Evolutionary conservation across 2,797 vertebrate species (phyloP).

Genomic region (Spatula clypeata): DNA sequence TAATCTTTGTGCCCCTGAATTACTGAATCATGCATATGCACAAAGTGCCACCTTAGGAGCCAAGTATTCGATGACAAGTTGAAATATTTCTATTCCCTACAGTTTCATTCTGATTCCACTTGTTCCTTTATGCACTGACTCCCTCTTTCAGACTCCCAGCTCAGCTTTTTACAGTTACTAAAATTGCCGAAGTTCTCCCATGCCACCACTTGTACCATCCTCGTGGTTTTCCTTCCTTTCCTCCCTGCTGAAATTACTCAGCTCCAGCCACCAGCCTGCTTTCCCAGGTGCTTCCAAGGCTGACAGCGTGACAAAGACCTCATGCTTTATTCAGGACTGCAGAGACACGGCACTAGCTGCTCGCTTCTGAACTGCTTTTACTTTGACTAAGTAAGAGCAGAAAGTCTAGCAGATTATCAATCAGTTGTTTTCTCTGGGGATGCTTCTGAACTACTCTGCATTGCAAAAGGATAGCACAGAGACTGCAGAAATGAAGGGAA

Average conservation of each 20-base stretch:
- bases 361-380: slow-evolving; percentile 1
- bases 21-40: accelerated
- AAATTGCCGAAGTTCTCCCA: neutral
- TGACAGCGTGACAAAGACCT: slow-evolving; percentile 5
- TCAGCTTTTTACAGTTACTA: neutral
- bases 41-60: neutral
- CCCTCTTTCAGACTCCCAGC: neutral
- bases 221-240: neutral
- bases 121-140: neutral
- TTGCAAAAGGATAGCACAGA: neutral
- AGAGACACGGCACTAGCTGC: neutral
- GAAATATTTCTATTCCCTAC: neutral
- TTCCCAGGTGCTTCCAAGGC: neutral
- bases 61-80: neutral
- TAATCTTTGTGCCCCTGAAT: neutral
- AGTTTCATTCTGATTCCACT: neutral
- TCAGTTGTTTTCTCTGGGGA: neutral
- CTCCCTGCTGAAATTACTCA: neutral
- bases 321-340: neutral
- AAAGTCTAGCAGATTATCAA: neutral
- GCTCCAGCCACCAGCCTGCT: neutral
- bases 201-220: neutral
- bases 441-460: slow-evolving; percentile 2
- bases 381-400: neutral
- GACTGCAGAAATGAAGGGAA: neutral